These are phyloP conservation scores for Antrozous pallidus DNA, from an alignment of 2,797 vertebrate genomes.

Conservation along the genomic window DNA sequence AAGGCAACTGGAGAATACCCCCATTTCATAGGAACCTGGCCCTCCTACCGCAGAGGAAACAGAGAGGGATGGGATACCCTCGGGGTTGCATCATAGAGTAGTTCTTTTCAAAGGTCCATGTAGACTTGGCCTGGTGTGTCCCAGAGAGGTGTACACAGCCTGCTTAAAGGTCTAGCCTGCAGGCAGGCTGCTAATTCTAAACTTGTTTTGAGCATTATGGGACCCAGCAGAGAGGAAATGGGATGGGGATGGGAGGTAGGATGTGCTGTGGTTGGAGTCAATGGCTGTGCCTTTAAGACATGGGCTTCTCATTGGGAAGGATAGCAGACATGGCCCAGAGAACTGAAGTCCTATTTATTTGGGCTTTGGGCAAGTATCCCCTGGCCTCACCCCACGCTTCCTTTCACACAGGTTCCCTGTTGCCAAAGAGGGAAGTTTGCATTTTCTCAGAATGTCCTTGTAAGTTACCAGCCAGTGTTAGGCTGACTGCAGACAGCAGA, in stretches of 20 bases:
- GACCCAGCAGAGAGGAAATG: not conserved
- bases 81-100: not conserved
- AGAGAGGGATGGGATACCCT: not conserved
- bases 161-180: not conserved
- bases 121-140: not conserved
- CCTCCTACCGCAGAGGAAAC: not conserved
- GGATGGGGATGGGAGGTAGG: not conserved
- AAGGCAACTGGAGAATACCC: not conserved
- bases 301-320: not conserved
- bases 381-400: not conserved
- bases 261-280: not conserved
- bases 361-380: not conserved
- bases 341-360: conserved; percentile 9
- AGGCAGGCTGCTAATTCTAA: not conserved
- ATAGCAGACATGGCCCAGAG: not conserved
- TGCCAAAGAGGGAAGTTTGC: not conserved
- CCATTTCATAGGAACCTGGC: not conserved
- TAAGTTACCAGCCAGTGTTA: not conserved
- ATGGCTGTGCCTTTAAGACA: not conserved
- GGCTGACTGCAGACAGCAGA: not conserved
- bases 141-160: no score
- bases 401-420: not conserved
- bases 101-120: not conserved
- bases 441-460: conserved; percentile 29
- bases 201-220: not conserved